Conservation (phyloP, 2,888 invertebrate species). For the Parnassius orleans region DNA sequence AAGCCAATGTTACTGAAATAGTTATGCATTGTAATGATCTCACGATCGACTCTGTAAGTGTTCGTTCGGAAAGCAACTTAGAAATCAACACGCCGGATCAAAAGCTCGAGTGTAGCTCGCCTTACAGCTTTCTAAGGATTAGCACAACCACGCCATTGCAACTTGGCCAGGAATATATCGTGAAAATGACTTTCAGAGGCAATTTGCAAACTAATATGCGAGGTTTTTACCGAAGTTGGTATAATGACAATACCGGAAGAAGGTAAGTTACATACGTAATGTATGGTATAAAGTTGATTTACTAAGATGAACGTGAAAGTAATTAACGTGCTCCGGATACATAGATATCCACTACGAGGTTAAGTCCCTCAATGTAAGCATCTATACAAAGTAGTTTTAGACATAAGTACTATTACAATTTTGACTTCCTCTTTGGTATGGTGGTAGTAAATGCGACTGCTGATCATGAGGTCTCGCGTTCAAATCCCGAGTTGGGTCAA, state of each 20-base stretch:
- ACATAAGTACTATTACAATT: too few species aligned
- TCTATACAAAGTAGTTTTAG: too few species aligned
- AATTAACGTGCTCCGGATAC: too few species aligned
- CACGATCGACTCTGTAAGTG: conserved; percentile 62
- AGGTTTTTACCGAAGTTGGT: conserved; percentile 91
- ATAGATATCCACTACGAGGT: too few species aligned
- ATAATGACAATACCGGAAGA: conserved; percentile 80
- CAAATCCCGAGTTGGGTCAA: too few species aligned
- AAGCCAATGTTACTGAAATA: conserved; percentile 46
- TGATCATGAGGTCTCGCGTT: too few species aligned
- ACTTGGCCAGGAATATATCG: conserved; percentile 70
- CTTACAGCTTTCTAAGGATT: conserved; percentile 55
- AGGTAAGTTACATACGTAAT: conserved; percentile 40
- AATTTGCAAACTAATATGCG: conserved; percentile 85
- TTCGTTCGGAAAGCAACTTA: conserved; percentile 27
- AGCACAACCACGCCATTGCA: conserved; percentile 37
- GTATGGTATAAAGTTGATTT: too few species aligned
- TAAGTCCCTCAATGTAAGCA: too few species aligned
- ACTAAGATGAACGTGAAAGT: too few species aligned
- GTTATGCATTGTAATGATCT: conserved; percentile 66
- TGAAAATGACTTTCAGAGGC: conserved; percentile 85
- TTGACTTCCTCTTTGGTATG: too few species aligned
- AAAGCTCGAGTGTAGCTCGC: conserved; percentile 47
- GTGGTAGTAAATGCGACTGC: too few species aligned
- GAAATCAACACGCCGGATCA: conserved; percentile 40